Evolutionary conservation across 2,113 vertebrate genomes (phyloP), one percentile per base, ranked within the genome.

Genomic region (Nothobranchius kuhntae): DNA sequence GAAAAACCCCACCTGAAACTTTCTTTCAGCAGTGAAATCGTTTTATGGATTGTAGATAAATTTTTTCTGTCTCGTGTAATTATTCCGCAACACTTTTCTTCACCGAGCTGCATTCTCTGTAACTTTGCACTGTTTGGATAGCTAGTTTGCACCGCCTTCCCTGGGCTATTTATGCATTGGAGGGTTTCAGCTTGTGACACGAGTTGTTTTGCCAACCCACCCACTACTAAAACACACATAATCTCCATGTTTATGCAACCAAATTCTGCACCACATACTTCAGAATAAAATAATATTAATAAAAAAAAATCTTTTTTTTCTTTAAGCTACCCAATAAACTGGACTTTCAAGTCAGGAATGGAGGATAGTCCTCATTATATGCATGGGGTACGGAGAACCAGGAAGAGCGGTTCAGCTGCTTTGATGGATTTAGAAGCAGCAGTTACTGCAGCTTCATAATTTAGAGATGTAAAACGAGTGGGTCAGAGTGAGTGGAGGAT

Each of bases 401-500:
- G 46, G 13, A 48, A 60, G 61, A 67, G 63, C 13, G 60, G 47
- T 71, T 58, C 56, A 58, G 47, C 57, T 52, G 58, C 65, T 79
- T 70, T 81, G 68, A 75, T 51, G 63, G 65, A 74, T 70, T 75
- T 74, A 60, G 53, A 72, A 47, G 70, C 60, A 42, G 66, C 65
- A 62, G 60, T 36, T 13, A 1, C 61, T 14, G 70, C 30, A 64
- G 55, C 42, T 72, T 73, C 63, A 68, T 70, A 75, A 73, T 77
- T 69, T 65, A 36, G 21, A 74, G 52, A 61, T 71, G 63, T 84
- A 80, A 68, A 78, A 78, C 68, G 76, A 75, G 65, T 80, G 62
- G 75, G 75, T 87, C 74, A 78, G 58, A 62, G 56, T 15, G 54
- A 69, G 54, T 55, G 44, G 57, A 56, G 51, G 48, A 56, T 60